A percentile compares a stretch with the other conserved stretches of the same genome.
Evolutionary conservation across 64 coral and sea anemone species (phyloP).

Genomic region (Pocillopora verrucosa): DNA sequence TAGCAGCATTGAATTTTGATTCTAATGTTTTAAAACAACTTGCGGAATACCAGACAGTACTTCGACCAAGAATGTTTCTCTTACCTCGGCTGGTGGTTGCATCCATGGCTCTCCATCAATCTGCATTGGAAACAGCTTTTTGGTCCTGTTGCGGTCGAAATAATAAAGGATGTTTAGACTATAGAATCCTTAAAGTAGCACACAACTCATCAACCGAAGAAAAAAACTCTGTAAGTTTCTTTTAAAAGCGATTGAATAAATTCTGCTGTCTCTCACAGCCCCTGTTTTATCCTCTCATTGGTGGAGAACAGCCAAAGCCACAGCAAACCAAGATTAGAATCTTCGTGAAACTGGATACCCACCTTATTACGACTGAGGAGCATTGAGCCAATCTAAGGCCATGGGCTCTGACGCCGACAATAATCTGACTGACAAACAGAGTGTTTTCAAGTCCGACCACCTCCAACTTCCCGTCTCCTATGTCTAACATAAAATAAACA

Average conservation of each 20-base stretch:
- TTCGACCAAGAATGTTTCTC: not conserved
- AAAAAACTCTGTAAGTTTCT: too few relatives aligned
- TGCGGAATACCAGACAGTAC: too few relatives aligned
- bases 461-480: slow-evolving; percentile 92
- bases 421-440: slow-evolving; percentile 90
- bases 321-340: not conserved
- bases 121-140: slow-evolving; percentile 95
- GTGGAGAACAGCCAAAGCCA: not conserved
- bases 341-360: not conserved
- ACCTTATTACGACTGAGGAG: slow-evolving; percentile 87
- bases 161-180: not conserved
- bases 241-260: too few relatives aligned
- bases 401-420: slow-evolving; percentile 86
- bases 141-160: slow-evolving; percentile 58
- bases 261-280: too few relatives aligned
- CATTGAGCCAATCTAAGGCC: slow-evolving; percentile 91
- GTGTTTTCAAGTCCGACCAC: slow-evolving; percentile 92
- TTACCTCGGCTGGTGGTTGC: slow-evolving; percentile 90
- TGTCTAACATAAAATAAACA: slow-evolving; percentile 57
- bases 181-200: not conserved
- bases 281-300: not conserved
- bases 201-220: not conserved
- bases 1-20: too few relatives aligned
- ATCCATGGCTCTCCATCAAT: slow-evolving; percentile 99
- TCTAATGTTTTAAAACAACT: too few relatives aligned